phyloP scores from a whole-genome alignment of 1,140 invertebrate genomes.

The Drosophila jambulina region DNA sequence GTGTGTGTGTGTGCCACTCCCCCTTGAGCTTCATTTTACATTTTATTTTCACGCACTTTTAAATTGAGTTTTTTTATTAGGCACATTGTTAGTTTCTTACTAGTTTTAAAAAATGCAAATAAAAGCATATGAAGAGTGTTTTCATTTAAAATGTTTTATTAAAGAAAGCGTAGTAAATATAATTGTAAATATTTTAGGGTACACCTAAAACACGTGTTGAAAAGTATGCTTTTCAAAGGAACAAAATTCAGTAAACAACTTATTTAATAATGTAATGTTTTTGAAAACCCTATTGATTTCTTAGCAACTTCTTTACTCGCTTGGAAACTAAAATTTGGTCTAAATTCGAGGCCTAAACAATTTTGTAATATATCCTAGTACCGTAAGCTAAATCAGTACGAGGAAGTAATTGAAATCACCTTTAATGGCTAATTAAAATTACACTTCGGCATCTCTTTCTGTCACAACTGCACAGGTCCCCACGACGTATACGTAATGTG shows the following conservation, averaged over 20 bases:
- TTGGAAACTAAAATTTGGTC: too few relatives aligned
- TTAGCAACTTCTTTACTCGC: too few relatives aligned
- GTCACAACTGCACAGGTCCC: neutral
- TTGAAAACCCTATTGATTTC: too few relatives aligned
- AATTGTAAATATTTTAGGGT: too few relatives aligned
- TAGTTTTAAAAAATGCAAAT: neutral
- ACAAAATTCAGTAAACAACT: too few relatives aligned
- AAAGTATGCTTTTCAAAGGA: too few relatives aligned
- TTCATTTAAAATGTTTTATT: neutral
- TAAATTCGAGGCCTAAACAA: too few relatives aligned
- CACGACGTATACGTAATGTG: conserved; percentile 58
- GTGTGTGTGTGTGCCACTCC: neutral
- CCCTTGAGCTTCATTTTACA: neutral
- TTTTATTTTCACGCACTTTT: conserved; percentile 13
- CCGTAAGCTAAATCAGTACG: too few relatives aligned
- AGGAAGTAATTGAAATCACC: too few relatives aligned
- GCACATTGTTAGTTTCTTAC: neutral
- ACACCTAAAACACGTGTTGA: too few relatives aligned
- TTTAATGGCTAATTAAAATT: neutral
- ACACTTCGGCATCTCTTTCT: neutral
- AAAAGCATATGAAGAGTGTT: neutral
- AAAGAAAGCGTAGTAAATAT: neutral
- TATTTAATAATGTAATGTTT: too few relatives aligned
- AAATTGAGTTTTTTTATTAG: conserved; percentile 5
- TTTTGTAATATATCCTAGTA: too few relatives aligned